Base-by-base conservation (phyloP, 1,140 invertebrate species). In the Phenacoccus solenopsis region DNA sequence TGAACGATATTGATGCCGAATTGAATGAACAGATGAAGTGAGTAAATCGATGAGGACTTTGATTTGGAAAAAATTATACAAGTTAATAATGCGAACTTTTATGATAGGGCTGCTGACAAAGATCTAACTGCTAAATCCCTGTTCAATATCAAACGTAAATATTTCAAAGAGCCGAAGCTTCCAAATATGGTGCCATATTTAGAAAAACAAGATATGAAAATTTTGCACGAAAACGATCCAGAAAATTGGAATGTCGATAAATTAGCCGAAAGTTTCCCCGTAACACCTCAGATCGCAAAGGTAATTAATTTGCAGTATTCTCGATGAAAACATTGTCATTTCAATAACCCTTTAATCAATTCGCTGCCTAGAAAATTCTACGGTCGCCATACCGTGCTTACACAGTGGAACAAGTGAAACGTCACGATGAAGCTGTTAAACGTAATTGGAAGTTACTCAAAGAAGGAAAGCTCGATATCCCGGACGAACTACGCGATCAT, bases 161-260 rank as follows among this genome's bases (percentile, higher is more conserved):
- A 73, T 69, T 74, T 73, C 35, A 73, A 70, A 69, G 35, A 38
- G 24, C 64, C 32, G 72, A 49, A 49, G 16, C 80, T 86, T 70
- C 84, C 87, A 0, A 89, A 86, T 75, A 83, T 94, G n/a, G 75
- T 95, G 69, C 91, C 90, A 0, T 92, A 86, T 82, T 83, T 84
- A 72, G 91, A 94, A 76, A 93, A 90, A 76, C 84, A 92, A 78
- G 86, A 93, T 78, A 93, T 95, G 64, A 80, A 84, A 64, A 82
- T 85, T 72, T 80, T 95, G 1, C 82, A 90, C 75, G 72, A 79
- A 22, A 79, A 80, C 16, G 80, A 90, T 78, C 85, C 89, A 12
- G 79, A 86, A 30, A 84, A 87, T 75, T 94, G 90, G 90, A 87
- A 84, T 1, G 75, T 84, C 2, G 85, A 90, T 71, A 85, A 76